Evolutionary conservation across 2,797 vertebrate species (phyloP), one percentile per base, ranked within the genome.

Genomic region (Manis pentadactyla): DNA sequence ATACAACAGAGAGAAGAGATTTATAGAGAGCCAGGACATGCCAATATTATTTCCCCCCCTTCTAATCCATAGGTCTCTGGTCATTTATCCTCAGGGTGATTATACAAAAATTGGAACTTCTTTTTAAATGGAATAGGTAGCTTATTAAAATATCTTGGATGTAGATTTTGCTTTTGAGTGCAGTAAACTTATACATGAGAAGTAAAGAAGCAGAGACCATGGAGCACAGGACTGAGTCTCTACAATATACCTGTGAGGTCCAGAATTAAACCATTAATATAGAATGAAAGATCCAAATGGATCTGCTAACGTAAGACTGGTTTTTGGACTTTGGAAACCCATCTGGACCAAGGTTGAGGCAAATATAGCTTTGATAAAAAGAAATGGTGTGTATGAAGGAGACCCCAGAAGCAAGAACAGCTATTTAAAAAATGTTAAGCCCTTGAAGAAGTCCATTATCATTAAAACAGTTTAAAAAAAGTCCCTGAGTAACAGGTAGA

Each of bases 1-100:
- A 2, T 83, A 77, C 25, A 4, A 90, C 69, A 77, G 53, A 1
- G 93, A 97, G 88, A 95, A 77, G 95, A 93, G 90, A 79, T 98
- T 79, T 27, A 23, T 93, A 7, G 63, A 77, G 51, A 97, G 68
- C 86, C 77, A 4, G 29, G 19, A 39, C 7, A 75, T 61, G 82
- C 51, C 37, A 25, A 4, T 37, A 0, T 5, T 27, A 11, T 74
- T 57, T 95, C 1, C 5, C 93, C 93, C 85, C 0, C 46, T 88
- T 55, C 39, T 96, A 37, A 2, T 88, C 73, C 4, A 0, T 19
- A 95, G 34, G 1, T 74, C 94, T 90, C 68, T 51, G 27, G 6
- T 82, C n/a, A 19, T 93, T 86, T 95, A 61, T 66, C 77, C 90
- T 95, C 8, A 59, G 4, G 1, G 12, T 17, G 37, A 78, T 53